A percentile compares a stretch with the other conserved stretches of the same genome.
Evolutionary conservation across 2,888 invertebrate genomes (phyloP).

Genomic region (Pediacus dermestoides): DNA sequence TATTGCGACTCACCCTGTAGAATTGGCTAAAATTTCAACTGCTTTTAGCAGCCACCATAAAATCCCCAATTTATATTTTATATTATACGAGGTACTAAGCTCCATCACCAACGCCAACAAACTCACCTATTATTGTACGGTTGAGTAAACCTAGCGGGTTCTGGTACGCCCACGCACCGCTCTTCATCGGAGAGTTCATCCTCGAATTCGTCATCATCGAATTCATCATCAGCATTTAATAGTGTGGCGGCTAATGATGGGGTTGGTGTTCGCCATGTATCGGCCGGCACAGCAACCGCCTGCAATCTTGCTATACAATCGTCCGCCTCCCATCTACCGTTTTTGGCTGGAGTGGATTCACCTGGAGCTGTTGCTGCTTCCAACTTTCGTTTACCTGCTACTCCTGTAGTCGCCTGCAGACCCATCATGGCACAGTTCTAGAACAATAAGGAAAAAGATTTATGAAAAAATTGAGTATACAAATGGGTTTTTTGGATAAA

Average conservation of each 20-base stretch:
- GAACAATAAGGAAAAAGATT: too few relatives aligned
- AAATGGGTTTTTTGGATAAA: too few relatives aligned
- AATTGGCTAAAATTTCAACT: too few relatives aligned
- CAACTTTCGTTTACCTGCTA: slow-evolving; percentile 59
- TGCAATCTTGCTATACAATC: slow-evolving; percentile 65
- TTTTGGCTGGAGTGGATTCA: slow-evolving; percentile 55
- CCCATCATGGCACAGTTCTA: slow-evolving; percentile 71
- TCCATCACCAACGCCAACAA: too few relatives aligned
- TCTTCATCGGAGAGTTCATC: slow-evolving; percentile 57
- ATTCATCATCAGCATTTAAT: slow-evolving; percentile 49
- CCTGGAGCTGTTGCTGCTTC: slow-evolving; percentile 49
- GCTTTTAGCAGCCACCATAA: too few relatives aligned
- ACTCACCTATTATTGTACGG: slow-evolving; percentile 27
- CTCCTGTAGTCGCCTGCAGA: slow-evolving; percentile 67
- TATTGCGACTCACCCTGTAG: too few relatives aligned
- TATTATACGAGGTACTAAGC: too few relatives aligned
- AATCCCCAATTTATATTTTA: too few relatives aligned
- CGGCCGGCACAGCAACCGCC: slow-evolving; percentile 66
- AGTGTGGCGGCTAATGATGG: slow-evolving; percentile 47
- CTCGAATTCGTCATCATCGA: slow-evolving; percentile 62
- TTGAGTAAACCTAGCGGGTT: slow-evolving; percentile 40
- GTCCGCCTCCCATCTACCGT: slow-evolving; percentile 56
- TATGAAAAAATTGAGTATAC: too few relatives aligned
- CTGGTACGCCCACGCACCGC: slow-evolving; percentile 55
- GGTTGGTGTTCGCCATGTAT: slow-evolving; percentile 54